A percentile compares a stretch with the other conserved stretches of the same genome.
Evolutionary conservation across 2,888 invertebrate species (phyloP).

Genomic region (Nudaria mundana): DNA sequence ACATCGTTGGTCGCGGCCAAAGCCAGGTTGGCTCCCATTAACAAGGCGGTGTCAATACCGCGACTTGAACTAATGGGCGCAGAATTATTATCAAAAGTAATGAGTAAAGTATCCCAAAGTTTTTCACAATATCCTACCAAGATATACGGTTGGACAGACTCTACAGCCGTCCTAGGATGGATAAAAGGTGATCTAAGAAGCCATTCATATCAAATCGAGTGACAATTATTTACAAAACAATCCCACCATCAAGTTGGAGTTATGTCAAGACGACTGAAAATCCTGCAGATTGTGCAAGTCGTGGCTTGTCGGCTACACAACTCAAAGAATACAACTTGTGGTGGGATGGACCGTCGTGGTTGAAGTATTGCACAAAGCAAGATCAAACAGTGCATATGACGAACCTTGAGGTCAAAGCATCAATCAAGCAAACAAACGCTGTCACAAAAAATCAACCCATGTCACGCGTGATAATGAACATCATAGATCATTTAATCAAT

Average conservation of each 20-base stretch:
- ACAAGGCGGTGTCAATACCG: slow-evolving; percentile 5
- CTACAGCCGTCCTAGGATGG: slow-evolving; percentile 6
- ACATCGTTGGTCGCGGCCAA: too few relatives aligned
- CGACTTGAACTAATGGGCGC: slow-evolving; percentile 4
- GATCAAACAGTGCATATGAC: too few relatives aligned
- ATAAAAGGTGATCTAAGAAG: slow-evolving; percentile 3
- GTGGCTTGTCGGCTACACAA: background rate
- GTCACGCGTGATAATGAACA: too few relatives aligned
- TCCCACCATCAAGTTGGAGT: background rate
- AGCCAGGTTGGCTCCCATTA: slow-evolving; percentile 8
- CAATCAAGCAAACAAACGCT: too few relatives aligned
- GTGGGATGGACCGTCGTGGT: background rate
- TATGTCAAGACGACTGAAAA: background rate
- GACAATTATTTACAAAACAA: background rate
- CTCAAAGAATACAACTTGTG: background rate
- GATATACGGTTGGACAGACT: too few relatives aligned
- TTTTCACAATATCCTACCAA: too few relatives aligned
- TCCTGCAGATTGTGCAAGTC: background rate
- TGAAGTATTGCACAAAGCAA: background rate
- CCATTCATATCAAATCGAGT: slow-evolving; percentile 4
- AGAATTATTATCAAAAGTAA: too few relatives aligned
- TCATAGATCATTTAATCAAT: too few relatives aligned
- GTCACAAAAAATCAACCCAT: too few relatives aligned
- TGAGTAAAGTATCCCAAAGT: too few relatives aligned
- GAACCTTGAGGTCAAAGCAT: too few relatives aligned